These are phyloP conservation scores for Aplocera efformata DNA, from an alignment of 2,888 invertebrate species.

Conservation along the genomic window DNA sequence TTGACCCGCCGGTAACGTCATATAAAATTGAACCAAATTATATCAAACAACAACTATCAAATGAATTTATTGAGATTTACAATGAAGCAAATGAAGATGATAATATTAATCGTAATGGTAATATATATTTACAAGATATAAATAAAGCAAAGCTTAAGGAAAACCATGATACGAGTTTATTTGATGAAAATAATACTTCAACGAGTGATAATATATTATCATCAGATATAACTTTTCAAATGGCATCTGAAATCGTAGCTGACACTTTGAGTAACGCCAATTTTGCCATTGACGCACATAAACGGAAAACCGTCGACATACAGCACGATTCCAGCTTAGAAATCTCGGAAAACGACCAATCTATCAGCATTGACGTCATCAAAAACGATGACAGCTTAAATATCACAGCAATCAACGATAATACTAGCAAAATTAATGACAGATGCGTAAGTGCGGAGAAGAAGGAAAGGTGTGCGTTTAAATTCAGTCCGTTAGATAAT, in stretches of 20 bases:
- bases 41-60: neutral
- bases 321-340: conserved; percentile 53
- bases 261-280: conserved; percentile 31
- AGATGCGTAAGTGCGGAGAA: conserved; percentile 17
- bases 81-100: neutral
- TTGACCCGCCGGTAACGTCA: too few relatives aligned
- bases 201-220: neutral
- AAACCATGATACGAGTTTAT: too few relatives aligned
- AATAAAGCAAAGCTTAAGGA: too few relatives aligned
- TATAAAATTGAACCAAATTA: conserved; percentile 9
- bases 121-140: too few relatives aligned
- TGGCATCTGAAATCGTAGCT: conserved; percentile 40
- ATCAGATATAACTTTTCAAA: conserved; percentile 29
- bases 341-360: conserved; percentile 51
- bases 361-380: conserved; percentile 46
- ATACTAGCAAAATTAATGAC: too few relatives aligned
- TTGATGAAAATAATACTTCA: too few relatives aligned
- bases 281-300: conserved; percentile 39
- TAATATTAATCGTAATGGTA: too few relatives aligned
- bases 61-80: neutral
- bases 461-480: conserved; percentile 39
- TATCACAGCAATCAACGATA: too few relatives aligned
- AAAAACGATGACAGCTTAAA: conserved; percentile 32
- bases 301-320: conserved; percentile 46
- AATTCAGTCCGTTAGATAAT: conserved; percentile 48